These are phyloP conservation scores for Hymenochirus boettgeri DNA, from an alignment of 2,113 vertebrate species.

Conservation along the genomic window DNA sequence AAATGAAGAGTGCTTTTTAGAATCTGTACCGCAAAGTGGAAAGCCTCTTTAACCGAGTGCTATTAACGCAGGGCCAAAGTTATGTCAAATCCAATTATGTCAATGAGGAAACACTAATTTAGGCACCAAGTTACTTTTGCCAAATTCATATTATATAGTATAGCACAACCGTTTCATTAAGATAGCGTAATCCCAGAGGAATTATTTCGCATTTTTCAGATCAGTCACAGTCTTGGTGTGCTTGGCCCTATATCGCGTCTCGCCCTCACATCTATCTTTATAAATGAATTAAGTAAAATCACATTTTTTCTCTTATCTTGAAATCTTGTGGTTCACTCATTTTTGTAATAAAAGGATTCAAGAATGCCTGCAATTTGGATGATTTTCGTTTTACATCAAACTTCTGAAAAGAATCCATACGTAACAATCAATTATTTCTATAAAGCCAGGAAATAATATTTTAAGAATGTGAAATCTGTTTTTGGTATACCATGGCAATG, in stretches of 20 bases:
- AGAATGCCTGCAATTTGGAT: conserved; percentile 55
- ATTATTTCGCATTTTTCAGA: conserved; percentile 72
- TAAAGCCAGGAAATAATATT: no score
- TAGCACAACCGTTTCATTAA: conserved; percentile 63
- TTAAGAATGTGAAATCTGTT: no score
- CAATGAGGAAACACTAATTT: conserved; percentile 75
- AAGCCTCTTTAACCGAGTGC: conserved; percentile 55
- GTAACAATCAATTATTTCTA: no score
- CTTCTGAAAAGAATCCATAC: no score
- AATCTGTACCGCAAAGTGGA: conserved; percentile 56
- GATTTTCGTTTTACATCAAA: no score
- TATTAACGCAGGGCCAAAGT: conserved; percentile 71
- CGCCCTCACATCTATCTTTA: conserved; percentile 62
- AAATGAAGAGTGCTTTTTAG: conserved; percentile 64
- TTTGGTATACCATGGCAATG: no score
- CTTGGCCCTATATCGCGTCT: conserved; percentile 59
- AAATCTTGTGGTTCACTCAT: conserved; percentile 70
- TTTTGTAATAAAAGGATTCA: conserved; percentile 69
- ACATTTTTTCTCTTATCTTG: conserved; percentile 71
- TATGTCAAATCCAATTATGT: conserved; percentile 74
- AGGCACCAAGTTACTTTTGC: conserved; percentile 68
- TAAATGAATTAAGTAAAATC: conserved; percentile 73
- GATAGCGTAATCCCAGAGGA: conserved; percentile 71
- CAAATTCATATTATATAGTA: conserved; percentile 71
- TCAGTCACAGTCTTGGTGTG: conserved; percentile 69